A percentile compares a stretch with the other conserved stretches of the same genome.
These are phyloP conservation scores for Hyposoter didymator DNA, from an alignment of 2,888 invertebrate genomes.

Conservation along the genomic window DNA sequence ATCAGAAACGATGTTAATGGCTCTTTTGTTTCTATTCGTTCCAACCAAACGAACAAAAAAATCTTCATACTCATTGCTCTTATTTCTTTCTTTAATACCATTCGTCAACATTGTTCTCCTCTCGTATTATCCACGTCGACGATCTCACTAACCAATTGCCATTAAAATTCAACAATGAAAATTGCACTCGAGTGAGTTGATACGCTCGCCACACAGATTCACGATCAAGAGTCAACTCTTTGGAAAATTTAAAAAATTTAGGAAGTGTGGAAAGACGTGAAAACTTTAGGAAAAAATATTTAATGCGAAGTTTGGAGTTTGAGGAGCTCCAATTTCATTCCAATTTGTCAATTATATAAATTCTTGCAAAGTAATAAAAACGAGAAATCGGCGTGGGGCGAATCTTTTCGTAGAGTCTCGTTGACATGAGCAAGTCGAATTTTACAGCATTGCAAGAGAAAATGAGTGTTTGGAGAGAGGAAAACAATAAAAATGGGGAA, in stretches of 20 bases:
- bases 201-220: neutral
- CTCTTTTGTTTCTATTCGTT: slow-evolving; percentile 35
- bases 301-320: no score
- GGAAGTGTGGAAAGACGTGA: no score
- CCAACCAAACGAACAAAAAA: neutral
- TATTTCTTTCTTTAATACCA: neutral
- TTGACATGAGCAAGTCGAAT: neutral
- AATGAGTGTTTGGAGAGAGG: neutral
- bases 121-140: neutral
- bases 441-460: neutral
- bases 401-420: neutral
- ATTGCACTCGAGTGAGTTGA: neutral
- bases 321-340: no score
- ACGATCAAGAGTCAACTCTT: no score
- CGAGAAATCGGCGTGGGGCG: neutral
- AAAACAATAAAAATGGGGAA: neutral
- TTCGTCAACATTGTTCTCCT: neutral
- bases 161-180: neutral
- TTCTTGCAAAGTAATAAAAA: no score
- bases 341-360: no score
- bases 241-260: no score
- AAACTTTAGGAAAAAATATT: no score
- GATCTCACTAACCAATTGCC: neutral
- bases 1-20: slow-evolving; percentile 34
- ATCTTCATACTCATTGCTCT: neutral